Evolutionary conservation across 2,888 invertebrate species (phyloP), one percentile per base, ranked within the genome.

Genomic region (Eupithecia dodoneata): DNA sequence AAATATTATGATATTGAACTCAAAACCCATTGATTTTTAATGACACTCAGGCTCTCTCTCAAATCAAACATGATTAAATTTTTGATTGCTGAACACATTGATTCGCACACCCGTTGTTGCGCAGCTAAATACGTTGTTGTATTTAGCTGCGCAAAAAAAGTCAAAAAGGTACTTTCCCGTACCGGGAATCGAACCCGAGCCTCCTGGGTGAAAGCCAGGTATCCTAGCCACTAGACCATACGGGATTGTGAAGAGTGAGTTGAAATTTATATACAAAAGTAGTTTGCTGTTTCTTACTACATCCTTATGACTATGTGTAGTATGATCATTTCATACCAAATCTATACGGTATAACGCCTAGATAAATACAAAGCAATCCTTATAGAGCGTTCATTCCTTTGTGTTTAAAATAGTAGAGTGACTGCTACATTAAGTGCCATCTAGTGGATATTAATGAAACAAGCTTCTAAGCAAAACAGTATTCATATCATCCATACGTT

Each of bases 111-210:
- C 2, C 12, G n/a, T n/a, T n/a, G n/a, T n/a, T n/a, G n/a, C n/a
- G n/a, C n/a, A n/a, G n/a, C n/a, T n/a, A n/a, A n/a, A n/a, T n/a
- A 12, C 4, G 59, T 59, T 18, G 63, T 30, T 18, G 63, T 30
- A 63, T 30, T 4, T 10, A 18, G 4, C 18, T 12, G 63, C 12
- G 10, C 13, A 66, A 67, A 52, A 49, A 74, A 49, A 66, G 42
- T 41, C n/a, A 73, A 80, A 82, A 81, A 81, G 55, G 42, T 55
- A 67, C 66, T 96, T 30, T 96, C 96, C 96, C 96, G 95, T 96
- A 96, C 96, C 96, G 96, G 96, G 96, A 96, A 96, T 96, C 96
- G 96, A 96, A 96, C 96, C 96, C 96, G 96, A 96, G 96, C 96
- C 96, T 96, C 96, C 96, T 96, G 96, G 96, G 96, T 96, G 96